Evolutionary conservation across 2,797 vertebrate genomes (phyloP).

Genomic region (Ctenochaetus hawaiiensis): DNA sequence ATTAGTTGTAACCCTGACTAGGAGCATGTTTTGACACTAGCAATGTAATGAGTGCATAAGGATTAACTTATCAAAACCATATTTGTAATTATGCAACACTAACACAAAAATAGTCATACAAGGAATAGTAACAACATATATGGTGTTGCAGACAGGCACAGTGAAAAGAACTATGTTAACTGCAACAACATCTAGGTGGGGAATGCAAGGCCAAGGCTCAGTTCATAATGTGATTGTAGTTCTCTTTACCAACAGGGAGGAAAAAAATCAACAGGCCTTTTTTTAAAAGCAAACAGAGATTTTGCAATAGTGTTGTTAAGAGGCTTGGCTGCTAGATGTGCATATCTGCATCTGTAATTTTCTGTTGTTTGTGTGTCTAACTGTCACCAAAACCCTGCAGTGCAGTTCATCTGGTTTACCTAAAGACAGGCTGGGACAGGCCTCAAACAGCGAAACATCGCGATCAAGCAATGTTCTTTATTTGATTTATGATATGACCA

Average conservation of each 20-base stretch:
- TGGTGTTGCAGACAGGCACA: not conserved
- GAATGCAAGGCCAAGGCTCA: constrained; percentile 5
- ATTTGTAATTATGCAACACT: not conserved
- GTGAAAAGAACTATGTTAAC: not conserved
- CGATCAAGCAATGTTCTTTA: constrained; percentile 13
- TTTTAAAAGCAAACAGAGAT: not conserved
- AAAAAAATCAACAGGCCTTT: not conserved
- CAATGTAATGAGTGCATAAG: not conserved
- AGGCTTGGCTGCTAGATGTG: not conserved
- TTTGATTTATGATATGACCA: not conserved
- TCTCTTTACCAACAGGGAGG: constrained; percentile 3
- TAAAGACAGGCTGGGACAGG: constrained; percentile 60
- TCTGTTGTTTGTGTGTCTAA: constrained; percentile 15
- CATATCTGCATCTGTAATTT: not conserved
- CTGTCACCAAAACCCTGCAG: not conserved
- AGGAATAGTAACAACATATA: not conserved
- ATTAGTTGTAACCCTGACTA: not conserved
- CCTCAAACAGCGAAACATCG: not conserved
- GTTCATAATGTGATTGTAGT: not conserved
- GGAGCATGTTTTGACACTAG: not conserved
- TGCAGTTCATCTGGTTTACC: constrained; percentile 43
- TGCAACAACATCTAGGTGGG: not conserved
- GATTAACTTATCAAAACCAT: not conserved
- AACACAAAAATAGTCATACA: not conserved
- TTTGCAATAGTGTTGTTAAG: not conserved